Base-by-base conservation (phyloP, 2,113 vertebrate species). In the Garra rufa region DNA sequence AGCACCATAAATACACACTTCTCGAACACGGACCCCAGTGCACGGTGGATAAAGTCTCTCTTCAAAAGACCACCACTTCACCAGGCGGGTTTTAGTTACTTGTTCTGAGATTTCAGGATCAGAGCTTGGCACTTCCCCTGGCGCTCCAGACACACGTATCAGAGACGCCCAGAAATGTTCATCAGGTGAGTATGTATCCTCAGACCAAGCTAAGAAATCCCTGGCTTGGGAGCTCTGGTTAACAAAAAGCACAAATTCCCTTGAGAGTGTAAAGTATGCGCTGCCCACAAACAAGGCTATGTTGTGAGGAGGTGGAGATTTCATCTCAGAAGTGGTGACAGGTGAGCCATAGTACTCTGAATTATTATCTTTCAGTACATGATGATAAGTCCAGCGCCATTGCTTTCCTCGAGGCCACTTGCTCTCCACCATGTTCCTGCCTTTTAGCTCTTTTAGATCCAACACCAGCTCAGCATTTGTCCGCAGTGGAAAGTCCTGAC, bases 121-220 rank as follows among this genome's bases (percentile, higher is more conserved):
- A 0, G 93, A 92, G 55, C 95, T 90, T 57, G 94, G 90, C 87
- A 98, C 86, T 84, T 92, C 96, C 0, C 97, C 96, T 0, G 97
- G 97, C 0, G 95, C 89, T 0, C 95, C 96, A 0, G 96, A 96
- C n/a, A 98, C 80, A 24, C 97, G 95, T 70, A 93, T 93, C 43
- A 99, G 90, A 2, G 96, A 96, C 34, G 97, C 97, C 97, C 97
- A 98, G 89, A 97, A 98, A 87, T 98, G 97, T 78, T 99, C 97
- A 82, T 98, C 97, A 0, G 97, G 97, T 1, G 96, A 98, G 89
- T 95, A 98, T 0, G 97, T 98, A 85, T 99, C 97, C 88, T 93
- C 91, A 5, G 95, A 97, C 97, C 97, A 99, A 34, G 91, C 91
- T 13, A 99, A 90, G 84, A 99, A 97, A 70, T 98, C 96, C 84